phyloP scores from a whole-genome alignment of 2,113 vertebrate species.

The Nothobranchius kuhntae region DNA sequence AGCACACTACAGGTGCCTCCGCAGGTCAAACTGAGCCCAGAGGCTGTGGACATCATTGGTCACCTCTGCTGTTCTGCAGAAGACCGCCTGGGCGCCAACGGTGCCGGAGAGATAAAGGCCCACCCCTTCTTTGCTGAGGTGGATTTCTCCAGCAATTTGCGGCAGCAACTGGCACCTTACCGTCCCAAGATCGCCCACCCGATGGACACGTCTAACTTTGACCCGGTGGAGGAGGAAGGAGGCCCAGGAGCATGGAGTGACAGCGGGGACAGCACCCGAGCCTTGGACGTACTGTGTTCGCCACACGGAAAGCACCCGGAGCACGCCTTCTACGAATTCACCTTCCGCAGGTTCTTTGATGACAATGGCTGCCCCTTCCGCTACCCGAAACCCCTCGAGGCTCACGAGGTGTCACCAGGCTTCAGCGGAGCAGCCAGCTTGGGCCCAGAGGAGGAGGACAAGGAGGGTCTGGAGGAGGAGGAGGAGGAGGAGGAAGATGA shows the following conservation, averaged over 20 bases:
- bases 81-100: slow-evolving; percentile 89
- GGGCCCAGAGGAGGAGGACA: slow-evolving; percentile 47
- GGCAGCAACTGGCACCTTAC: slow-evolving; percentile 93
- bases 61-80: slow-evolving; percentile 93
- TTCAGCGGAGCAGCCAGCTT: slow-evolving; percentile 30
- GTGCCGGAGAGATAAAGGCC: slow-evolving; percentile 92
- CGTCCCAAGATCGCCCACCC: slow-evolving; percentile 95
- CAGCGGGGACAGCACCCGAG: slow-evolving; percentile 87
- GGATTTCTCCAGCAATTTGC: slow-evolving; percentile 93
- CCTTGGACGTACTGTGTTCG: slow-evolving; percentile 86
- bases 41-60: slow-evolving; percentile 92
- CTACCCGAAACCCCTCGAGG: slow-evolving; percentile 90
- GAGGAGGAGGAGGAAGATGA: slow-evolving; percentile 56
- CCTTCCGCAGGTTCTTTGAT: slow-evolving; percentile 97
- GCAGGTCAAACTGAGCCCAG: slow-evolving; percentile 91
- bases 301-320: slow-evolving; percentile 90
- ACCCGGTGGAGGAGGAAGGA: slow-evolving; percentile 93
- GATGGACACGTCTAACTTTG: slow-evolving; percentile 99
- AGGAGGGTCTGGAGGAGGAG: slow-evolving; percentile 49
- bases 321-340: slow-evolving; percentile 98
- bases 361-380: slow-evolving; percentile 95
- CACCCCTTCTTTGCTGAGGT: slow-evolving; percentile 90
- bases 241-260: slow-evolving; percentile 86
- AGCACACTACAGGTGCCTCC: slow-evolving; percentile 94
- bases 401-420: slow-evolving; percentile 38